phyloP scores from a whole-genome alignment of 1,140 invertebrate genomes.

The Cherax quadricarinatus region DNA sequence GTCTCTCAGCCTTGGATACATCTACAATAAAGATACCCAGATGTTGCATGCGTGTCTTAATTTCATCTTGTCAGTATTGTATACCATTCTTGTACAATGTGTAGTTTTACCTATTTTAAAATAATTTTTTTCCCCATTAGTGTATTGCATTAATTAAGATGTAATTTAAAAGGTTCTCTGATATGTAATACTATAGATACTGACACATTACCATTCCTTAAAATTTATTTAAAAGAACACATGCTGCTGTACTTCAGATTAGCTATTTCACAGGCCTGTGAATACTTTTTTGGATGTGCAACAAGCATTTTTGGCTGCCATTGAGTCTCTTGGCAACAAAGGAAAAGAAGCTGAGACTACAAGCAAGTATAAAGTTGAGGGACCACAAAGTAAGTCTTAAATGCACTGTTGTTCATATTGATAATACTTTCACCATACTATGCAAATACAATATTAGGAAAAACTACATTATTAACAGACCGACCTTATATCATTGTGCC shows the following conservation, averaged over 20 bases:
- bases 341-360: constrained; percentile 29
- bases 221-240: no score
- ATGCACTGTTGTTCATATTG: not conserved
- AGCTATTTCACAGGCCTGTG: constrained; percentile 35
- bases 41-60: no score
- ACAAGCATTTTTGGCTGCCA: constrained; percentile 67
- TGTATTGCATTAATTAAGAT: not conserved
- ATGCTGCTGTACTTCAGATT: no score
- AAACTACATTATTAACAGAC: no score
- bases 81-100: not conserved
- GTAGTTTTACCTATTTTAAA: not conserved
- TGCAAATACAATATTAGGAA: no score
- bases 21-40: no score
- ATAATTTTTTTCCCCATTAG: not conserved
- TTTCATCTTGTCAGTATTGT: not conserved
- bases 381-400: constrained; percentile 62
- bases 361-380: constrained; percentile 63
- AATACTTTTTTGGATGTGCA: constrained; percentile 59
- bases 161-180: not conserved
- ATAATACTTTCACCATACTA: no score
- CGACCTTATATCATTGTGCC: no score
- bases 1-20: no score
- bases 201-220: no score
- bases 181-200: not conserved
- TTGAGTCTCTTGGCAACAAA: constrained; percentile 51